Conservation (phyloP, 1,140 invertebrate genomes). For the Monochamus saltuarius region DNA sequence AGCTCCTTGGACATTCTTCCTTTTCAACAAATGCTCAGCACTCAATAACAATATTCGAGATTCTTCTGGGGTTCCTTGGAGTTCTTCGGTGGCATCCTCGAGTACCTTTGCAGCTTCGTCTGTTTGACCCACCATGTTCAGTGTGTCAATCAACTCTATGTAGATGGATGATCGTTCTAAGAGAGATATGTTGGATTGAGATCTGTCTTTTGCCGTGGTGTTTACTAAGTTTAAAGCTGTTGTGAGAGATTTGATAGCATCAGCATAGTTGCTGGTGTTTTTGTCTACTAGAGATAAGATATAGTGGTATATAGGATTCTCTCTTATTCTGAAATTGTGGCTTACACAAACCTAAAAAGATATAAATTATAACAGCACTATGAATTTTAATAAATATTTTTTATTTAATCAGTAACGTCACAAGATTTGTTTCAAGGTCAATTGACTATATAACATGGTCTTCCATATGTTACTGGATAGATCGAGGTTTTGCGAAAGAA, state of each 20-base stretch:
- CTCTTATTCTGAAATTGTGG: constrained; percentile 87
- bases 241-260: constrained; percentile 75
- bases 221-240: constrained; percentile 64
- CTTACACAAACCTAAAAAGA: constrained; percentile 58
- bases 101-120: constrained; percentile 80
- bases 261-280: constrained; percentile 69
- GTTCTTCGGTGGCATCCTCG: constrained; percentile 79
- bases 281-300: constrained; percentile 82
- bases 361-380: too few relatives aligned
- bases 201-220: constrained; percentile 36
- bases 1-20: constrained; percentile 80
- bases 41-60: constrained; percentile 79
- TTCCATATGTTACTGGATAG: too few relatives aligned
- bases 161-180: constrained; percentile 85
- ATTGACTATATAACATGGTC: too few relatives aligned
- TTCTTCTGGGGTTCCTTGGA: constrained; percentile 78
- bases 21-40: constrained; percentile 78
- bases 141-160: constrained; percentile 81
- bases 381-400: too few relatives aligned
- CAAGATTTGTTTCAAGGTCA: too few relatives aligned
- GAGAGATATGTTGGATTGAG: constrained; percentile 60
- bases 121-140: constrained; percentile 68
- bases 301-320: constrained; percentile 88
- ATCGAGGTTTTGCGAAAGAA: too few relatives aligned
- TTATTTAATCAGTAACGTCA: too few relatives aligned